Base-by-base conservation (phyloP, 2,113 vertebrate genomes). In the Columba livia region DNA sequence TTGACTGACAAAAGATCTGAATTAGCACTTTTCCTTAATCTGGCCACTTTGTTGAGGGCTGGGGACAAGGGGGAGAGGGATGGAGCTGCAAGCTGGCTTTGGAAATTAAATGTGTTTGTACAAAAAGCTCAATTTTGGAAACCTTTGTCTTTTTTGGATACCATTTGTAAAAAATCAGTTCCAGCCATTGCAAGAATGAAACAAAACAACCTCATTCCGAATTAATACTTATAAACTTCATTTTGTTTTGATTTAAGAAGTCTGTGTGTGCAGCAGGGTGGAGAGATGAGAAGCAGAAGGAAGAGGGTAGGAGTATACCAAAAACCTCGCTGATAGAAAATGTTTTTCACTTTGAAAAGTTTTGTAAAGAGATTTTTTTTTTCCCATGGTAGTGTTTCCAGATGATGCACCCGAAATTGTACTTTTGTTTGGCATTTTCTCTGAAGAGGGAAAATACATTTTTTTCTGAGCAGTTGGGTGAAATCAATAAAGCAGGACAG, bases 241-340 rank as follows among this genome's bases (percentile, higher is more conserved):
- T 92, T 80, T 94, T 92, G 38, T 75, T 89, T 79, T 89, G 84
- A 92, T 73, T 90, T 92, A 1, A 88, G 79, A 92, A 17, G 26
- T 72, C 78, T 72, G 53, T 64, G 51, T 47, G 19, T 91, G 80
- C 54, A 92, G 57, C 48, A 89, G 40, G n/a, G 29, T 0, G 0
- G 77, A 65, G 57, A 65, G 50, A 56, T 40, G 69, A 89, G 69
- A 92, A 90, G 12, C n/a, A 79, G 92, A 69, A 82, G 40, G 57
- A 91, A 60, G 20, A 3, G 24, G 12, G 12, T 64, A 69, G 42
- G 50, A 78, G 9, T 23, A 36, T 64, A 72, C 26, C 32, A 82
- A 91, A 93, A 93, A 72, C 32, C 25, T 89, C 1, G 1, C 15
- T 58, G 61, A 67, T 40, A 24, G 34, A 90, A 77, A 90, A 40